A percentile compares a stretch with the other conserved stretches of the same genome.
Evolutionary conservation across 2,113 vertebrate genomes (phyloP).

Genomic region (Megalops atlanticus): DNA sequence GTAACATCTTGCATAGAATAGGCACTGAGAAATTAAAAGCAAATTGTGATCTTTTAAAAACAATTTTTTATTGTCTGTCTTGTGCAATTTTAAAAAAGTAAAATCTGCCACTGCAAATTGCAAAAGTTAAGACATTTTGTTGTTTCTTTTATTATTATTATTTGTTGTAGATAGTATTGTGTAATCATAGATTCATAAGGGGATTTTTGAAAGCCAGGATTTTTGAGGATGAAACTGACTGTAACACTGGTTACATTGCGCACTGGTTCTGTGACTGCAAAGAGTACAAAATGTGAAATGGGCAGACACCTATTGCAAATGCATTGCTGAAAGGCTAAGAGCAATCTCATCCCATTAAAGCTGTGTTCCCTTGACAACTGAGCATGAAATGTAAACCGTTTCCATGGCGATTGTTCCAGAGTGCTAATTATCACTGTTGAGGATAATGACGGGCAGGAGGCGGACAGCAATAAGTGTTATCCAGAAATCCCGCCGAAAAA

Average conservation of each 20-base stretch:
- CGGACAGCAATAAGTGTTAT: neutral
- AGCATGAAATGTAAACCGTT: constrained; percentile 29
- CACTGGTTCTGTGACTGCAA: constrained; percentile 1
- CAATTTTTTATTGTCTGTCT: neutral
- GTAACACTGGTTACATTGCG: neutral
- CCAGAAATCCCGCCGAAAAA: neutral
- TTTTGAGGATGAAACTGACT: neutral
- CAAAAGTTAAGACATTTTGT: neutral
- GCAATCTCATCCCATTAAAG: constrained; percentile 7
- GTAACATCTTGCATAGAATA: neutral
- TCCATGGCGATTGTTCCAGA: constrained; percentile 26
- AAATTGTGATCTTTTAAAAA: neutral
- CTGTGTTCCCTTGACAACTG: constrained; percentile 22
- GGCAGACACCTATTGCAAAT: neutral
- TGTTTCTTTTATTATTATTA: neutral
- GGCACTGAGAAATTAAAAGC: neutral
- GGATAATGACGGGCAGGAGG: constrained; percentile 17
- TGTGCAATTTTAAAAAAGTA: neutral
- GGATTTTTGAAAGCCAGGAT: neutral
- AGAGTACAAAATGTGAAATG: constrained; percentile 3
- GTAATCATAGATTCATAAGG: neutral
- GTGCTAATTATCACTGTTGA: constrained; percentile 14
- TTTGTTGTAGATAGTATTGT: neutral
- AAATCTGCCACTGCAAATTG: neutral
- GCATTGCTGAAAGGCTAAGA: constrained; percentile 15